Base-by-base conservation (phyloP, 2,888 invertebrate species). In the Rosalia funebris region DNA sequence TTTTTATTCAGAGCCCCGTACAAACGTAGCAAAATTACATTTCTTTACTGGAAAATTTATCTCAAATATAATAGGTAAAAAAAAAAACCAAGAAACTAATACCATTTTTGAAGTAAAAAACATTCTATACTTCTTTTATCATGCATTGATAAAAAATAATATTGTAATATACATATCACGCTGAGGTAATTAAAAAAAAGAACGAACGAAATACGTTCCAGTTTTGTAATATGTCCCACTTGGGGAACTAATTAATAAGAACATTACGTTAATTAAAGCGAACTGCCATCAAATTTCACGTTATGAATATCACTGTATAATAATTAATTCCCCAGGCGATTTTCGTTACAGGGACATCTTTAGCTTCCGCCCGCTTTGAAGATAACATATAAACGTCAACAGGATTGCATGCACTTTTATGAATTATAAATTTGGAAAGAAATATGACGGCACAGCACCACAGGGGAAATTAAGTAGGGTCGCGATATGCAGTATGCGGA, bases 361-460 rank as follows among this genome's bases (percentile, higher is more conserved):
- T 36, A 14, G 16, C 34, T 44, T 17, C 14, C 10, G 1, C 15
- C 39, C 19, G 25, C 12, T 48, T 19, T 11, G 17, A 31, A 17
- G 15, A 25, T 41, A n/a, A 42, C 19, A 14, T 15, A 12, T 39
- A 31, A 11, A 39, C 50, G 25, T 10, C 10, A 17, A 25, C 54
- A 45, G 60, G 61, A 60, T 63, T 62, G 63, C 69, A 66, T 71
- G 70, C 70, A 70, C 67, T 72, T 71, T 70, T 72, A 71, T 71
- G 71, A 72, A 72, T 72, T 72, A 72, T 71, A 70, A 71, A 73
- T 73, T 72, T 66, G 71, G 70, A 72, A 69, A 70, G 73, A 70
- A 69, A 71, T 73, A 73, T 70, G 71, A 70, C 67, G 71, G 70
- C 71, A 70, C 62, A 56, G 59, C 63, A 52, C 69, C 72, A 53